phyloP scores from a whole-genome alignment of 2,113 vertebrate species.

The Acrocephalus arundinaceus region DNA sequence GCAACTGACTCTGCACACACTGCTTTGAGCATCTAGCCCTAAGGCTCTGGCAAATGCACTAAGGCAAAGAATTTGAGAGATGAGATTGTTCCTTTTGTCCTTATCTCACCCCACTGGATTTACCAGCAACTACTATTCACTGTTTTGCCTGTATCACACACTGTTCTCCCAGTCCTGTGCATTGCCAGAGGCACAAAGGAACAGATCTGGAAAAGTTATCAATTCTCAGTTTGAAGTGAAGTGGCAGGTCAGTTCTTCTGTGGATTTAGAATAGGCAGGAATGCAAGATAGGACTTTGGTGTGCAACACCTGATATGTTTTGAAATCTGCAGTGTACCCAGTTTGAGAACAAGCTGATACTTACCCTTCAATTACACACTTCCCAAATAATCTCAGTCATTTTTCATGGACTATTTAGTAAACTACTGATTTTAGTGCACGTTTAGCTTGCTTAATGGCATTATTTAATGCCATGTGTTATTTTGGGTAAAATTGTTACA shows the following conservation, averaged over 20 bases:
- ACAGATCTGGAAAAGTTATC: background rate
- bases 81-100: constrained; percentile 31
- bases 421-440: background rate
- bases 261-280: background rate
- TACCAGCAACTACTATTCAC: background rate
- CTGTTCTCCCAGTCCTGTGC: background rate
- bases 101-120: constrained; percentile 1
- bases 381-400: background rate
- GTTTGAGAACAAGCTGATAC: background rate
- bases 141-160: background rate
- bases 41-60: background rate
- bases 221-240: background rate
- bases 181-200: background rate
- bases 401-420: background rate
- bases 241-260: background rate
- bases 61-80: background rate
- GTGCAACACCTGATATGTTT: background rate
- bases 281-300: background rate
- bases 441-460: background rate
- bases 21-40: constrained; percentile 18
- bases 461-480: background rate
- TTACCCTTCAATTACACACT: background rate
- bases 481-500: background rate
- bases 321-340: background rate
- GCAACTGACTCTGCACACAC: background rate